Evolutionary conservation across 2,113 vertebrate species (phyloP), one percentile per base, ranked within the genome.

Genomic region (Epinephelus lanceolatus): DNA sequence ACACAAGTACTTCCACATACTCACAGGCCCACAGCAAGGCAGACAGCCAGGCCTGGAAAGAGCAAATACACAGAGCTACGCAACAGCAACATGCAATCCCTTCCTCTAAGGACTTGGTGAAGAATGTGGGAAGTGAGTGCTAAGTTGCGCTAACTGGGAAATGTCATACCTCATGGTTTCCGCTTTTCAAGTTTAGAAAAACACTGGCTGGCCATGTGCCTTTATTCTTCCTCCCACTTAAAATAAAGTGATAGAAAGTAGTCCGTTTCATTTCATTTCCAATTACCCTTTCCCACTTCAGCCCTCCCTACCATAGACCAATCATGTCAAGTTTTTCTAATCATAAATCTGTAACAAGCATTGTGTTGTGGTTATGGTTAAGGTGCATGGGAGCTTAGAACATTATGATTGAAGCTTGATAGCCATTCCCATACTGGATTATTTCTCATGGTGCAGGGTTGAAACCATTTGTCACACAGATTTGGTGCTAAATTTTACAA

Each of bases 61-160:
- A 40, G 70, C 81, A 77, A 80, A 82, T 47, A 89, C 63, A 42
- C 55, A 45, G 59, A 81, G 78, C 76, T 69, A 55, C n/a, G 25
- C 62, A 76, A 84, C 74, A 81, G 55, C 23, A 53, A 42, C 53
- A 72, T 69, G 74, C 74, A 80, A 76, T 65, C 30, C 42, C 74
- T 61, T 73, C 85, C 86, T 79, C 75, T 55, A 73, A 86, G 89
- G 49, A 71, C 61, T 42, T 0, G 37, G 66, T 51, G 63, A 87
- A 92, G 84, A 91, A 91, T 91, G 81, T 86, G n/a, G 71, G 83
- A 83, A 68, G 67, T 63, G 42, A 55, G 71, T 76, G 87, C 73
- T 71, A 88, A 85, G 63, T 55, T 67, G 82, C 74, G 72, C 21
- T 49, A 60, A 80, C 83, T 78, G 74, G 62, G 80, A 81, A 65